Conservation (phyloP, 2,113 vertebrate species). For the Herpetotheres cachinnans region DNA sequence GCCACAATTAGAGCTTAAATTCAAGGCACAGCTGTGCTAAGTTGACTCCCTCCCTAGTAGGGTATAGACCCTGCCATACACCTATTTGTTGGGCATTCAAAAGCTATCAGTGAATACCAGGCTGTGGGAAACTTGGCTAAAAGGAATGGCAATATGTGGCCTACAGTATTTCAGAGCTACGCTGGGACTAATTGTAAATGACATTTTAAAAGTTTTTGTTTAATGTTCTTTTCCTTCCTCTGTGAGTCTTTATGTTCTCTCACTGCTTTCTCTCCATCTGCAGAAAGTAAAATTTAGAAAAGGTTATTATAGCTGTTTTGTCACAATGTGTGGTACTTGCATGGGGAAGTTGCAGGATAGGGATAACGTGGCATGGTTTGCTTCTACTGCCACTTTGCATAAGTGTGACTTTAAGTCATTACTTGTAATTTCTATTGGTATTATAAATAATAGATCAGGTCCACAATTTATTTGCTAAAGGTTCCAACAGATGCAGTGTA, state of each 20-base stretch:
- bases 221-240: not conserved
- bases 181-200: not conserved
- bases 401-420: not conserved
- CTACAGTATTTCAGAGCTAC: not conserved
- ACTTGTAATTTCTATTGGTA: not conserved
- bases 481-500: conserved; percentile 17
- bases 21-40: not conserved
- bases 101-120: not conserved
- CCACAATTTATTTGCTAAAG: not conserved
- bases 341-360: not conserved
- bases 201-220: not conserved
- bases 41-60: not conserved
- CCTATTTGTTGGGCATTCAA: not conserved
- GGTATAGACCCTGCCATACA: not conserved
- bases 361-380: not conserved
- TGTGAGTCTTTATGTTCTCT: not conserved
- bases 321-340: not conserved
- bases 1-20: not conserved
- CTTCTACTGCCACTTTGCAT: not conserved
- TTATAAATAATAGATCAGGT: conserved; percentile 15
- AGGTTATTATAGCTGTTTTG: not conserved
- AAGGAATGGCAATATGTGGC: not conserved
- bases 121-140: not conserved
- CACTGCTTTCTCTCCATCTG: not conserved
- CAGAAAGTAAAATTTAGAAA: not conserved